phyloP scores from a whole-genome alignment of 2,797 vertebrate genomes.

The Mormyrus hasselquistii region DNA sequence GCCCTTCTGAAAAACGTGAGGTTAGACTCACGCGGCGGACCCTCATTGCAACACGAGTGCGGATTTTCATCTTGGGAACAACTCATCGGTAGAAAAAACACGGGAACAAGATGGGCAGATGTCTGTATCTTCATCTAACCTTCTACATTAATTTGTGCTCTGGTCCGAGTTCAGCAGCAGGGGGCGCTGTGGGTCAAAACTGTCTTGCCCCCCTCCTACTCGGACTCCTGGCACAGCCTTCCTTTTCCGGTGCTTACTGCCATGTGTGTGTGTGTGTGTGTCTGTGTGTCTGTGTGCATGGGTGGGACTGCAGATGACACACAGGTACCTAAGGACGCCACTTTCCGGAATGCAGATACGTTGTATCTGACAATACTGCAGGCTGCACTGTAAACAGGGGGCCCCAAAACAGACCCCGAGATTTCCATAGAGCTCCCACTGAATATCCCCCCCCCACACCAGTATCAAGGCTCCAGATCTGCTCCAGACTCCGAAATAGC shows the following conservation, averaged over 20 bases:
- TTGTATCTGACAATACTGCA: not conserved
- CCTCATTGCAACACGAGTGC: not conserved
- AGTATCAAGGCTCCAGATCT: slow-evolving; percentile 40
- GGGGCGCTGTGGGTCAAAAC: not conserved
- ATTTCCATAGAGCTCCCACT: slow-evolving; percentile 14
- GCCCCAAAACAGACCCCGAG: not conserved
- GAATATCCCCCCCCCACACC: slow-evolving; percentile 28
- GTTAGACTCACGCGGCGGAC: not conserved
- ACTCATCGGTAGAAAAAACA: not conserved
- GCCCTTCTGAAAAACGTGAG: not conserved
- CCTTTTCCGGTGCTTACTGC: not conserved
- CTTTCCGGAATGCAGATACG: not conserved
- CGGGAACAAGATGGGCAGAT: not conserved
- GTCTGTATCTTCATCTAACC: not conserved
- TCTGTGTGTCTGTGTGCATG: not conserved
- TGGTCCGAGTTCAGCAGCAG: not conserved
- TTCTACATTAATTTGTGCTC: not conserved
- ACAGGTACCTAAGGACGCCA: not conserved
- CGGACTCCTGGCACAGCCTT: not conserved
- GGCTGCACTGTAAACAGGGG: not conserved
- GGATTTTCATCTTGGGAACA: not conserved
- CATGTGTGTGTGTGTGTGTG: not conserved
- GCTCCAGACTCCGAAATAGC: slow-evolving; percentile 49
- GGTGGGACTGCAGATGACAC: not conserved
- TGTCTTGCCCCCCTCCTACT: not conserved